phyloP scores from a whole-genome alignment of 2,888 invertebrate species.

The Rutpela maculata region DNA sequence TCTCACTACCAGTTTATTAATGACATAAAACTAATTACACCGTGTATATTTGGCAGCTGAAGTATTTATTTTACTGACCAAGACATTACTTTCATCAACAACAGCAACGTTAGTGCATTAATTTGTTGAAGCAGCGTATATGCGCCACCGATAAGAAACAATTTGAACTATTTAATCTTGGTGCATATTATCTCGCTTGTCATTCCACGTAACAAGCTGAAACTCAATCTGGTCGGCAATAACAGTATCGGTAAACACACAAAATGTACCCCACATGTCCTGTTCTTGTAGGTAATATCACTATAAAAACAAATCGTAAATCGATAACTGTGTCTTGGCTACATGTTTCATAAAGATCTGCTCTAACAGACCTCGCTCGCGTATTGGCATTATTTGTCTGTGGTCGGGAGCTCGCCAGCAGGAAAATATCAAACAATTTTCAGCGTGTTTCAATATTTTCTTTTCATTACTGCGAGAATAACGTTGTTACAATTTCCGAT shows the following conservation, averaged over 20 bases:
- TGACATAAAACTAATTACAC: no score
- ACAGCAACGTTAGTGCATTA: no score
- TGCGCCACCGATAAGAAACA: no score
- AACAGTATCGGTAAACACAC: neutral
- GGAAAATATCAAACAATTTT: slow-evolving; percentile 12
- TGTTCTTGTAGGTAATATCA: neutral
- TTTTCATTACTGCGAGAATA: slow-evolving; percentile 1
- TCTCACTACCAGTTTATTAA: no score
- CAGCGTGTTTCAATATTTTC: slow-evolving; percentile 10
- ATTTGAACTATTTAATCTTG: no score
- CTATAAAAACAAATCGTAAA: neutral
- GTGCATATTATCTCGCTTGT: no score
- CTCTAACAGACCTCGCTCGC: neutral
- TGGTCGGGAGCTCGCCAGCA: neutral
- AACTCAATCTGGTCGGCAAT: neutral
- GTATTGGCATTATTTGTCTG: neutral
- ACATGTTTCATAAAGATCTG: neutral
- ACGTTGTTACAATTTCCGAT: slow-evolving; percentile 22
- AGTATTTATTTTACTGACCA: no score
- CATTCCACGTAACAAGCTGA: no score
- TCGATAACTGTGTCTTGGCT: neutral
- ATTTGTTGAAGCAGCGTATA: no score
- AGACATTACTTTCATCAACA: no score
- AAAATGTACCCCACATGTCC: neutral
- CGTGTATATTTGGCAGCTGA: no score